Percentiles rank a stretch among this genome's conserved stretches.
These are phyloP conservation scores for Pseudeuparius sepicola DNA, from an alignment of 2,888 invertebrate genomes.

Conservation along the genomic window DNA sequence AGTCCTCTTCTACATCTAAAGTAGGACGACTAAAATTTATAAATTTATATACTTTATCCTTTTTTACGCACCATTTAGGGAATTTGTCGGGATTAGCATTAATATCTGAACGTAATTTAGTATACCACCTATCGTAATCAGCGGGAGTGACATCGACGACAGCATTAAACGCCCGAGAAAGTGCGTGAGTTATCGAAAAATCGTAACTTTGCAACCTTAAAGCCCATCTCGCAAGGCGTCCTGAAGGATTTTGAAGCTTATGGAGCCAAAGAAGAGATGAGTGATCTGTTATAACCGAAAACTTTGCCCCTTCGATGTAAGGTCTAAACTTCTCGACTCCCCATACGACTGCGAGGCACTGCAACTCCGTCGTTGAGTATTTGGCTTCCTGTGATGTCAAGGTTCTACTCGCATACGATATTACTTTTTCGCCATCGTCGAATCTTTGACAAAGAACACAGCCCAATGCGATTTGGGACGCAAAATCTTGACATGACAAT, in stretches of 20 bases:
- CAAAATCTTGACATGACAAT: conserved; percentile 1
- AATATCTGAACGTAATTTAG: conserved; percentile 8
- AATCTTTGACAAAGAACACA: conserved; percentile 5
- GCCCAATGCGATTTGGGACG: neutral
- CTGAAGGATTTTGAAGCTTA: conserved; percentile 14
- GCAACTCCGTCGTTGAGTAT: conserved; percentile 19
- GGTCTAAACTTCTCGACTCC: conserved; percentile 21
- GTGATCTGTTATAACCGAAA: conserved; percentile 21
- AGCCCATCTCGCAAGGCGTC: conserved; percentile 11
- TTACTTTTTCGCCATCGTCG: too few relatives aligned
- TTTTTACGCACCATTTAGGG: conserved; percentile 18
- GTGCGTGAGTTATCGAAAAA: conserved; percentile 14
- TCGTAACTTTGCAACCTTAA: conserved; percentile 12
- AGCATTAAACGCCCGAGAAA: conserved; percentile 11
- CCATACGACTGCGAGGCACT: conserved; percentile 24
- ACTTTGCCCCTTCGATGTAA: conserved; percentile 21
- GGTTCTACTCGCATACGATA: conserved; percentile 18
- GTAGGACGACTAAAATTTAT: conserved; percentile 9
- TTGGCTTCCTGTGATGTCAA: conserved; percentile 18
- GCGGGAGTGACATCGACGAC: conserved; percentile 4
- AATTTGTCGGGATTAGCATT: conserved; percentile 13
- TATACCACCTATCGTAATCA: conserved; percentile 15
- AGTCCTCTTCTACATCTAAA: conserved; percentile 10
- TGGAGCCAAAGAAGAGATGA: too few relatives aligned
- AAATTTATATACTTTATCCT: conserved; percentile 18